A percentile compares a stretch with the other conserved stretches of the same genome.
Conservation (phyloP, 2,113 vertebrate genomes). For the Turdus rufiventris region DNA sequence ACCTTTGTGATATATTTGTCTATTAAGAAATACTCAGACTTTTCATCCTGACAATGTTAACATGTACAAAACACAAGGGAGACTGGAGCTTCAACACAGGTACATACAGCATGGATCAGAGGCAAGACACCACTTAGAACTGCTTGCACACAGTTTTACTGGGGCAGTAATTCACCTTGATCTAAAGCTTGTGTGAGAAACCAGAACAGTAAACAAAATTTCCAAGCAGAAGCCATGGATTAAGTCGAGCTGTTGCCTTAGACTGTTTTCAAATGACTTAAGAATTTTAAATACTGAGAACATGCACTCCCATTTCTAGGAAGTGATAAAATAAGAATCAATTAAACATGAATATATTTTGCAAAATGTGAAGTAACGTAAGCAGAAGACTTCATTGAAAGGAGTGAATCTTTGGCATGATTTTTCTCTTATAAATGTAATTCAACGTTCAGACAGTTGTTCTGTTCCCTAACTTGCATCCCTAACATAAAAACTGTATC, state of each 20-base stretch:
- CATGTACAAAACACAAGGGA: not conserved
- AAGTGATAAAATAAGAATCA: not conserved
- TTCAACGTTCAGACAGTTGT: not conserved
- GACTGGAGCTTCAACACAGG: not conserved
- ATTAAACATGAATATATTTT: not conserved
- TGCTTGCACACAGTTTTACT: not conserved
- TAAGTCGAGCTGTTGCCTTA: not conserved
- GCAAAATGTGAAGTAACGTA: not conserved
- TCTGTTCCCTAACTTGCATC: not conserved
- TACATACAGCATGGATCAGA: not conserved
- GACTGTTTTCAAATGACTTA: not conserved
- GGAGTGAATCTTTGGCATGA: not conserved
- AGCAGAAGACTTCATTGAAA: not conserved
- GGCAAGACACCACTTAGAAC: not conserved
- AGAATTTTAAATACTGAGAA: not conserved
- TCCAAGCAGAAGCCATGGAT: not conserved
- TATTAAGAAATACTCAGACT: not conserved
- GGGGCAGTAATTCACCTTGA: conserved; percentile 14
- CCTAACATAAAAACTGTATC: not conserved
- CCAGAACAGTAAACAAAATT: not conserved
- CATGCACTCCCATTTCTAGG: not conserved
- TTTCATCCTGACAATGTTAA: not conserved
- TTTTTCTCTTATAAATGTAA: not conserved
- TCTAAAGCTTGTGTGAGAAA: not conserved
- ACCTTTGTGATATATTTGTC: not conserved